Conservation (phyloP, 2,113 vertebrate species). For the Rhynchomys soricoides region DNA sequence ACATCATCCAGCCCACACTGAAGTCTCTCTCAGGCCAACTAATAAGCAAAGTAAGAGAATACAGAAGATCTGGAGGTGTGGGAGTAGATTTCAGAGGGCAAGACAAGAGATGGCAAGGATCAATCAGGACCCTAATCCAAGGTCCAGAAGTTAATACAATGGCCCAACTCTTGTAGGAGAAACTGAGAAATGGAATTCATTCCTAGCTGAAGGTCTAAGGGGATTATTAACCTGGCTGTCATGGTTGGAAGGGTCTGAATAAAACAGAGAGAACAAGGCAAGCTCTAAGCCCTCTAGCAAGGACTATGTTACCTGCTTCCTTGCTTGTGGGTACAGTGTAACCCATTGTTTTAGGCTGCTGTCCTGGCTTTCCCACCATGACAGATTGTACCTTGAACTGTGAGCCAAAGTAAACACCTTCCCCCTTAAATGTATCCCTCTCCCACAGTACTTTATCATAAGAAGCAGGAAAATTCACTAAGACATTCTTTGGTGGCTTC, state of each 20-base stretch:
- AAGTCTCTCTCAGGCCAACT: neutral
- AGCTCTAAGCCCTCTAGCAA: neutral
- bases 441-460: neutral
- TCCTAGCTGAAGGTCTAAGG: neutral
- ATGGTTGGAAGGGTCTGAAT: neutral
- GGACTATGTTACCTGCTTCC: neutral
- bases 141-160: neutral
- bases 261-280: neutral
- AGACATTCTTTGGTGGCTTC: neutral
- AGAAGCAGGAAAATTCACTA: neutral
- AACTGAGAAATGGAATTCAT: neutral
- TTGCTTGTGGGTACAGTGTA: neutral
- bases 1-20: neutral
- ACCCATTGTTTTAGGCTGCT: neutral
- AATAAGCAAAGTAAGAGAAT: neutral
- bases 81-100: neutral
- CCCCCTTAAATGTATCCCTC: neutral
- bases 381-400: no score
- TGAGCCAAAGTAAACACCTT: neutral
- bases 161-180: neutral
- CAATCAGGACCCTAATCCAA: neutral
- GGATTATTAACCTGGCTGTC: fast-evolving
- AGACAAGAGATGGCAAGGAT: fast-evolving
- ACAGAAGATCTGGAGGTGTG: neutral
- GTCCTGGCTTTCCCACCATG: neutral